Evolutionary conservation across 2,888 invertebrate species (phyloP), one percentile per base, ranked within the genome.

Genomic region (Drosophila mercatorum): DNA sequence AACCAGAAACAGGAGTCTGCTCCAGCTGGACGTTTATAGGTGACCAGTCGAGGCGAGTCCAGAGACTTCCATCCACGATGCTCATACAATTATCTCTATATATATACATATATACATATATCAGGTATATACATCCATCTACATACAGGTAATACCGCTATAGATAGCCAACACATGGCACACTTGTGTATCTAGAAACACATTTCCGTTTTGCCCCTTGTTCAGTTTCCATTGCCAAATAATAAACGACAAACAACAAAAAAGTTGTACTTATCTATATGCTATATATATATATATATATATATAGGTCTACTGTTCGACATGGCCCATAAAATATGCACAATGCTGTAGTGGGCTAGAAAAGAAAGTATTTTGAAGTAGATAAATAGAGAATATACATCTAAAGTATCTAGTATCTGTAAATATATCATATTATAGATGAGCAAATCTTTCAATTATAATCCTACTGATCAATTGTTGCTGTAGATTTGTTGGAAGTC

Each of bases 191-290:
- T 55, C 47, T 72, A 52, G 60, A 72, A 62, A 73, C 22, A 63
- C 43, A 63, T 49, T 31, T 49, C 31, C 71, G 53, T 66, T 64
- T 22, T 38, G 62, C 22, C 52, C 58, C 46, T 34, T 51, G 49
- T 62, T 71, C 31, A 61, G 52, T 68, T 57, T 46, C 57, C 65
- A 70, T 46, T 75, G 71, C 64, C 70, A 75, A 73, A 75, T 75
- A 69, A 56, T 49, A 64, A 56, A 40, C 44, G 51, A 56, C 46
- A 49, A 40, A n/a, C 10, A 31, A 17, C 17, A 17, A 0, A 22
- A 36, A 12, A 2, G 12, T 46, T 47, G 11, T 28, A 55, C 34
- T 63, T 63, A 41, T 63, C 64, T 62, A 49, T 47, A 14, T 38
- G 12, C 22, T 38, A 53, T 10, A 36, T 36, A 53, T 4, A 47